These are phyloP conservation scores for Campoplex nolae DNA, from an alignment of 2,888 invertebrate genomes.

Conservation along the genomic window DNA sequence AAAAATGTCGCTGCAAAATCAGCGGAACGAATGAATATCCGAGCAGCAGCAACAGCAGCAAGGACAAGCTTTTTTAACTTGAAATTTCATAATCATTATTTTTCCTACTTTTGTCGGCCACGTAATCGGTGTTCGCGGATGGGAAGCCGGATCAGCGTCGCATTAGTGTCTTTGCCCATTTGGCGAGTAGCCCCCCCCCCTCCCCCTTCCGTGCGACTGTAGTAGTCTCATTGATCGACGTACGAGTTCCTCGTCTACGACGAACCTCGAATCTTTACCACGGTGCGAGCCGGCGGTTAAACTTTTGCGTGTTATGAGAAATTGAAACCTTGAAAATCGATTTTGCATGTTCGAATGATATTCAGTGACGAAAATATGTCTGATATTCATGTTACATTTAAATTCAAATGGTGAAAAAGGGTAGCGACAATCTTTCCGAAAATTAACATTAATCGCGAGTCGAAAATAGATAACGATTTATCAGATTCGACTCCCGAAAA, in stretches of 20 bases:
- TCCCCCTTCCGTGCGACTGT: neutral
- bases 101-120: neutral
- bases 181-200: constrained; percentile 19
- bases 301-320: neutral
- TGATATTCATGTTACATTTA: neutral
- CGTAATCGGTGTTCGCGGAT: constrained; percentile 52
- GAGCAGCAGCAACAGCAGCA: neutral
- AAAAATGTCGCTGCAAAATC: neutral
- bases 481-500: neutral
- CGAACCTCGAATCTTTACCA: neutral
- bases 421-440: neutral
- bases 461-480: neutral
- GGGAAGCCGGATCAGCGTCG: constrained; percentile 66
- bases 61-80: neutral
- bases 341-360: neutral
- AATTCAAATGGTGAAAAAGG: neutral
- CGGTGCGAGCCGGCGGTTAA: neutral
- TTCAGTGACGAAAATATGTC: neutral
- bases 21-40: neutral
- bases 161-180: constrained; percentile 67
- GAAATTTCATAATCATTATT: neutral
- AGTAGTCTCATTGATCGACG: constrained; percentile 71
- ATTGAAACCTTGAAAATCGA: neutral
- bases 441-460: neutral
- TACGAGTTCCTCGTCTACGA: constrained; percentile 53